Evolutionary conservation across 2,888 invertebrate genomes (phyloP).

Genomic region (Drosophila nigritarsus): DNA sequence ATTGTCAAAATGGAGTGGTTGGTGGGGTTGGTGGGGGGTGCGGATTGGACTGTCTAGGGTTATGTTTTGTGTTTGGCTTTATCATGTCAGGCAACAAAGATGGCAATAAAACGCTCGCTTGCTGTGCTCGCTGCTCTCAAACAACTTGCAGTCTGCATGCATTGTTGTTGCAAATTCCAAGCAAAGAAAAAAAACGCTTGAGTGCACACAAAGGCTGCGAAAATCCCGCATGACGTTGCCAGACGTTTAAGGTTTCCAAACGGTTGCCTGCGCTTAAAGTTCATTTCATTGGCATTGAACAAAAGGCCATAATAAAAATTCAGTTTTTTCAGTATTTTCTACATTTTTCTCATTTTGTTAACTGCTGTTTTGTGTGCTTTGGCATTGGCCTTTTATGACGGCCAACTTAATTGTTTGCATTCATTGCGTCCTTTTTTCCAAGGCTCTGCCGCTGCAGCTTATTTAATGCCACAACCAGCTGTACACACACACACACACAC

Average conservation of each 20-base stretch:
- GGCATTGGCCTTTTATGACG: conserved; percentile 63
- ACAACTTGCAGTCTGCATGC: conserved; percentile 45
- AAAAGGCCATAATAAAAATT: conserved; percentile 60
- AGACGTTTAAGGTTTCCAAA: conserved; percentile 71
- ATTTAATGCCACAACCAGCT: conserved; percentile 51
- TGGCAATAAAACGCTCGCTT: conserved; percentile 19
- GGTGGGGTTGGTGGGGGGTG: neutral
- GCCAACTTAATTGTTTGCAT: conserved; percentile 69
- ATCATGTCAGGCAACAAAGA: conserved; percentile 60
- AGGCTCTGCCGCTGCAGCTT: conserved; percentile 53
- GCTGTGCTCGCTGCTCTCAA: neutral
- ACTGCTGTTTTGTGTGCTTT: conserved; percentile 27
- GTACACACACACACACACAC: conserved; percentile 1
- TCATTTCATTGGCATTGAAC: conserved; percentile 46
- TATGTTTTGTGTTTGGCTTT: conserved; percentile 57
- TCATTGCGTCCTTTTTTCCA: conserved; percentile 44
- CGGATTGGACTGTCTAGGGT: conserved; percentile 17
- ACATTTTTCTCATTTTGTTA: conserved; percentile 26
- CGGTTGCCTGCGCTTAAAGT: conserved; percentile 67
- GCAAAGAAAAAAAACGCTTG: conserved; percentile 42
- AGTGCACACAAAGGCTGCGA: conserved; percentile 57
- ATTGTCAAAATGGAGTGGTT: neutral
- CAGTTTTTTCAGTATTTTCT: conserved; percentile 20
- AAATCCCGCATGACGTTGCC: conserved; percentile 30
- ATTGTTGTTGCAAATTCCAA: conserved; percentile 76